phyloP scores from a whole-genome alignment of 2,113 vertebrate genomes.

The Seriola quinqueradiata region DNA sequence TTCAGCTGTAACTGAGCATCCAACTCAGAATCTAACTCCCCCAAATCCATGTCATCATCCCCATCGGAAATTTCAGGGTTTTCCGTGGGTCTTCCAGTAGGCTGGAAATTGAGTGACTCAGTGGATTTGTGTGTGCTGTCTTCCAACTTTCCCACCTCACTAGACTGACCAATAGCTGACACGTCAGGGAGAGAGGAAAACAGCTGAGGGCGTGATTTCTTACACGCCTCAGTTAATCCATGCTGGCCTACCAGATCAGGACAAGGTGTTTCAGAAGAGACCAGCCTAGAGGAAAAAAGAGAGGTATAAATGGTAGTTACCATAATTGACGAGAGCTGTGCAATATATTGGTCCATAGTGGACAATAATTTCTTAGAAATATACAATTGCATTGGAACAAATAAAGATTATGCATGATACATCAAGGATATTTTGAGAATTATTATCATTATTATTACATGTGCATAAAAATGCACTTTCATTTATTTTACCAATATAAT shows the following conservation, averaged over 20 bases:
- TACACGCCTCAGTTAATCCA: conserved; percentile 41
- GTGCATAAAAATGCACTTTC: background rate
- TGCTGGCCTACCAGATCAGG: conserved; percentile 80
- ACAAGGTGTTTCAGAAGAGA: conserved; percentile 48
- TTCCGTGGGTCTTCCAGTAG: conserved; percentile 19
- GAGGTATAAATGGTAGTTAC: background rate
- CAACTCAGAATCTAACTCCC: conserved; percentile 66
- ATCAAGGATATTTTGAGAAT: background rate
- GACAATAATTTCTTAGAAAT: background rate
- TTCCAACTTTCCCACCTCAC: conserved; percentile 28
- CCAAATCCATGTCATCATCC: conserved; percentile 59
- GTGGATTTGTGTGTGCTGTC: conserved; percentile 50
- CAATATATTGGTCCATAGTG: too few relatives aligned
- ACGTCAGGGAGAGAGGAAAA: conserved; percentile 84
- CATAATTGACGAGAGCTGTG: background rate
- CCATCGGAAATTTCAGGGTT: conserved; percentile 1
- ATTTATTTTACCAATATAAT: too few relatives aligned
- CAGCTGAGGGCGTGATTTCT: conserved; percentile 59
- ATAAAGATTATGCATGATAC: background rate
- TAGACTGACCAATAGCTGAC: conserved; percentile 66
- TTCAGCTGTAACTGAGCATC: conserved; percentile 47
- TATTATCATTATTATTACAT: too few relatives aligned
- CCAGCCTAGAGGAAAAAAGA: conserved; percentile 43
- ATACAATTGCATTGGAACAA: background rate
- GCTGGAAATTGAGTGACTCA: conserved; percentile 56